Conservation (phyloP, 2,888 invertebrate genomes). For the Branchipolynoe longqiensis region DNA sequence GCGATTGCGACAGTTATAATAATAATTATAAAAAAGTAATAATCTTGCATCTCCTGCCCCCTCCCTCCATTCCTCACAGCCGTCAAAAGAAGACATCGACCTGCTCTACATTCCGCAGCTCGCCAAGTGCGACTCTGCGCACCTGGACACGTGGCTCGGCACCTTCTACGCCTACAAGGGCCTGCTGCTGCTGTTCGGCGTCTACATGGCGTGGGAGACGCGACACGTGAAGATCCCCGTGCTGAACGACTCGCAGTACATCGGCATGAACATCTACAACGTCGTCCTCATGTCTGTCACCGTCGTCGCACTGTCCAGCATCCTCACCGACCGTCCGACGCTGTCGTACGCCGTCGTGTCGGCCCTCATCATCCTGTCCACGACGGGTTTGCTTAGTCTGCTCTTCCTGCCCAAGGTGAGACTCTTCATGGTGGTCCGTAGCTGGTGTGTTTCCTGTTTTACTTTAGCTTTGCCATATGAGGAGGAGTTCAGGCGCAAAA, state of each 20-base stretch:
- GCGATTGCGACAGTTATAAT: no score
- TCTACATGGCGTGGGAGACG: constrained; percentile 98
- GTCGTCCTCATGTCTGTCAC: constrained; percentile 93
- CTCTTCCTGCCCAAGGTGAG: constrained; percentile 91
- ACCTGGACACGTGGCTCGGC: constrained; percentile 94
- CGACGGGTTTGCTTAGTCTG: constrained; percentile 92
- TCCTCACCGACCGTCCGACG: constrained; percentile 87
- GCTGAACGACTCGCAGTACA: constrained; percentile 95
- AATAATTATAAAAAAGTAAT: no score
- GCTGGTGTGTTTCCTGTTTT: no score
- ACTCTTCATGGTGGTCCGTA: no score
- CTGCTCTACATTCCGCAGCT: constrained; percentile 85
- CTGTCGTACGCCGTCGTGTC: constrained; percentile 85
- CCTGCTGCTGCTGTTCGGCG: constrained; percentile 91
- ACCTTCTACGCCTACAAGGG: constrained; percentile 95
- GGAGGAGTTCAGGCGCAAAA: no score
- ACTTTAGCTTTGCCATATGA: no score
- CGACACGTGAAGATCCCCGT: constrained; percentile 91
- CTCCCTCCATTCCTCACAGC: constrained; percentile 21
- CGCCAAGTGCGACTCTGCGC: constrained; percentile 92
- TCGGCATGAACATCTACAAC: constrained; percentile 94
- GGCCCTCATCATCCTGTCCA: constrained; percentile 91
- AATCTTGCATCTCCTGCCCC: no score
- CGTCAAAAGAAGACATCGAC: constrained; percentile 75
- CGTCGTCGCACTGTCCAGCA: constrained; percentile 93